Conservation (phyloP, 1,140 invertebrate species). For the Drosophila biarmipes region DNA sequence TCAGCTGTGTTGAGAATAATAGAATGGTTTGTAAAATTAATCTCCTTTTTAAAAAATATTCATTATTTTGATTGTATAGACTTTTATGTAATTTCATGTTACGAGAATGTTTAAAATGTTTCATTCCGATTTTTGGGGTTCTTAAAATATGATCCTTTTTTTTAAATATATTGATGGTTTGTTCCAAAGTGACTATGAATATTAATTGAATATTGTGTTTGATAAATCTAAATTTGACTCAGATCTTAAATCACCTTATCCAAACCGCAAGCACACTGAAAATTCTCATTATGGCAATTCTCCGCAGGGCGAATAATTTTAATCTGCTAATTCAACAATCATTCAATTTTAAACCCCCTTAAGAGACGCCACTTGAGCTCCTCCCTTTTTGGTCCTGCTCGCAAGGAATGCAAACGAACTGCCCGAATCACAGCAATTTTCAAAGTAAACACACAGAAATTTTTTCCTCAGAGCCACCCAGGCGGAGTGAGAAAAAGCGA, state of each 20-base stretch:
- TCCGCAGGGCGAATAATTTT: constrained; percentile 49
- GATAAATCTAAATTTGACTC: background rate
- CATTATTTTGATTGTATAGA: background rate
- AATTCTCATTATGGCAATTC: constrained; percentile 13
- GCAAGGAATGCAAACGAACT: constrained; percentile 48
- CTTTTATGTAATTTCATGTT: too few relatives aligned
- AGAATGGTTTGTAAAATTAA: background rate
- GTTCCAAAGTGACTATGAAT: background rate
- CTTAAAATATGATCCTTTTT: too few relatives aligned
- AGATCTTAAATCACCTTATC: constrained; percentile 4
- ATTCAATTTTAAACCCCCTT: constrained; percentile 67
- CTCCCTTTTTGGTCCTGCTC: constrained; percentile 21
- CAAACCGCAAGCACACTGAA: constrained; percentile 17
- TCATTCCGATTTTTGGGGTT: too few relatives aligned
- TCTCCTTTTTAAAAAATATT: background rate
- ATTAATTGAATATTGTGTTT: background rate
- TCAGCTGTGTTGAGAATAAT: background rate
- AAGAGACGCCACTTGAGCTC: constrained; percentile 56
- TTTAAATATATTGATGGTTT: too few relatives aligned
- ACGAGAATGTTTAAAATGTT: too few relatives aligned
- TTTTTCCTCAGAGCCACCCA: constrained; percentile 33
- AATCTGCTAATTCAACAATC: constrained; percentile 78
- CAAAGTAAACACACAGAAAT: constrained; percentile 68
- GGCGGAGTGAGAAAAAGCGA: constrained; percentile 51
- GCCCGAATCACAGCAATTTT: constrained; percentile 77